Conservation (phyloP, 2,797 vertebrate species). For the Silurus lanzhouensis region DNA sequence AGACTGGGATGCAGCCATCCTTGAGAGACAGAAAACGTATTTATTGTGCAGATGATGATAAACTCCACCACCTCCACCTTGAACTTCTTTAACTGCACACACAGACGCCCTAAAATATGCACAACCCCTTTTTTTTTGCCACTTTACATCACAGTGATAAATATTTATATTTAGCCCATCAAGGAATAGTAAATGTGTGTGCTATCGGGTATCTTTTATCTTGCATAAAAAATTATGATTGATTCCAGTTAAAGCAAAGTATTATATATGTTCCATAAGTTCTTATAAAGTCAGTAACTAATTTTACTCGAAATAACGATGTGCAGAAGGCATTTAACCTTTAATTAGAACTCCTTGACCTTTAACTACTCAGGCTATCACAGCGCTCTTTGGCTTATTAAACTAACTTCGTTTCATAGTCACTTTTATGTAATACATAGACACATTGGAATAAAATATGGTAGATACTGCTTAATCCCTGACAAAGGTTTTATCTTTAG, state of each 20-base stretch:
- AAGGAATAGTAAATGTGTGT: background rate
- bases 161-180: background rate
- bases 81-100: slow-evolving; percentile 52
- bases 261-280: background rate
- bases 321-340: background rate
- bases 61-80: slow-evolving; percentile 52
- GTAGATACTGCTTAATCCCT: background rate
- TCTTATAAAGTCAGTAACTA: background rate
- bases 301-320: background rate
- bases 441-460: background rate
- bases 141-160: slow-evolving; percentile 4
- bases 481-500: slow-evolving; percentile 1
- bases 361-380: background rate
- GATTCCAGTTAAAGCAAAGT: background rate
- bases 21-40: slow-evolving; percentile 59
- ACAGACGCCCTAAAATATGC: slow-evolving; percentile 20
- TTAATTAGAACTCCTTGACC: background rate
- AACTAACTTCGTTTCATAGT: background rate
- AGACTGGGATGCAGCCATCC: slow-evolving; percentile 62
- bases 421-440: background rate
- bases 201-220: slow-evolving; percentile 1
- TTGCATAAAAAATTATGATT: background rate
- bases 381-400: slow-evolving; percentile 2
- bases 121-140: background rate
- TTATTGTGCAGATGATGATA: slow-evolving; percentile 69